Evolutionary conservation across 1,140 invertebrate species (phyloP).

Genomic region (Stegodyphus mimosarum): DNA sequence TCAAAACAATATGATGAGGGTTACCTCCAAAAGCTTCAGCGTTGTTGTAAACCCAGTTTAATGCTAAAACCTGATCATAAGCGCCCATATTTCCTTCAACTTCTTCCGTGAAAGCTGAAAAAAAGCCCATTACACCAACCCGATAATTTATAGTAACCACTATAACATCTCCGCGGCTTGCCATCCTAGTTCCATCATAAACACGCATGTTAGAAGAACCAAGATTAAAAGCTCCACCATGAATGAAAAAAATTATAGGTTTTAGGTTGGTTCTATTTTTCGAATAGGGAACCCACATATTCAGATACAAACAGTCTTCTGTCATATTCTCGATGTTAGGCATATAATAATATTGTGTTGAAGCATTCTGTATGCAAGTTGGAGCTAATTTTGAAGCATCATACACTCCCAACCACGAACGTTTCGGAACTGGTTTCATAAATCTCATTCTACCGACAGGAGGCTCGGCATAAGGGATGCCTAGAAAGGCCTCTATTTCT

Average conservation of each 20-base stretch:
- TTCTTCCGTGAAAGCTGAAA: background rate
- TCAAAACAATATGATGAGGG: slow-evolving; percentile 68
- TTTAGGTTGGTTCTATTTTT: background rate
- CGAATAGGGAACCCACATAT: slow-evolving; percentile 66
- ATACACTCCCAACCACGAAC: background rate
- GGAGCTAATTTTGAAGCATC: background rate
- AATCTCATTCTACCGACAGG: slow-evolving; percentile 76
- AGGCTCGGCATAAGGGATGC: slow-evolving; percentile 79
- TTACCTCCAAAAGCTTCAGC: slow-evolving; percentile 68
- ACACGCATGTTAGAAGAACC: slow-evolving; percentile 59
- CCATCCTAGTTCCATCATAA: background rate
- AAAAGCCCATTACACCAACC: background rate
- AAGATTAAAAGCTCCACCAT: slow-evolving; percentile 46
- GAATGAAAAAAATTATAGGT: background rate
- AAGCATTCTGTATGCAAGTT: slow-evolving; percentile 75
- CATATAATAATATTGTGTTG: slow-evolving; percentile 81
- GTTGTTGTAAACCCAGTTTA: slow-evolving; percentile 67
- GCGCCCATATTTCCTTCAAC: background rate
- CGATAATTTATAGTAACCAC: slow-evolving; percentile 21
- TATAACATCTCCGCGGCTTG: background rate
- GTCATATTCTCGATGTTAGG: background rate
- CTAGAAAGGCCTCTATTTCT: slow-evolving; percentile 79
- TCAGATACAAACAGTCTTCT: slow-evolving; percentile 69
- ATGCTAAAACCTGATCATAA: slow-evolving; percentile 67
- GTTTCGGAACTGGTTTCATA: slow-evolving; percentile 43